Base-by-base conservation (phyloP, 2,113 vertebrate genomes). In the Nothobranchius kuhntae region DNA sequence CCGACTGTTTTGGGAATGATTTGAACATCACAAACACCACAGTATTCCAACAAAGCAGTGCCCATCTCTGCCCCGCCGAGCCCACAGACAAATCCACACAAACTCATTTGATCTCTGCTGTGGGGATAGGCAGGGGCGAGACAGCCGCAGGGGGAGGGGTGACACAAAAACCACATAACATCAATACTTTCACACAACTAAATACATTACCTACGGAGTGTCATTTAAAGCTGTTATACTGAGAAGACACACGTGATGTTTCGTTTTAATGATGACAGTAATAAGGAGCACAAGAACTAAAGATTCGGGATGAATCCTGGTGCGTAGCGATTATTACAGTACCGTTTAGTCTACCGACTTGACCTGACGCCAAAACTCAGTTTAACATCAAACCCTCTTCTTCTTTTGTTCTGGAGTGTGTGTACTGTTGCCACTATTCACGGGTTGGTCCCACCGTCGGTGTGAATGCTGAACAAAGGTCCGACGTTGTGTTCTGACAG, bases 1-100 rank as follows among this genome's bases (percentile, higher is more conserved):
- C 80, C 56, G 79, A 92, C 87, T 91, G 89, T 78, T 91, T 89
- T 69, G 81, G 86, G 78, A 89, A 90, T 81, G 88, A 89, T 86
- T 89, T 82, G 67, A 84, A 89, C 84, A 86, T 85, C 88, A 93
- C 88, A 91, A 82, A 89, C 77, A 67, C 84, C 75, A 87, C 86
- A 85, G 66, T 82, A 84, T 46, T 82, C 82, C 77, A 88, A 85
- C 71, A 89, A 82, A 88, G 90, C 85, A 78, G 85, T 87, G 85
- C 87, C 57, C 2, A 62, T 79, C 79, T 85, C 81, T 83, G 83
- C 42, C 10, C 60, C 24, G 72, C 69, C 65, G 52, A 65, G 82
- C 83, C 81, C 86, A 78, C 42, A 0, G 9, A 60, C 75, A 83
- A 84, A 82, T 87, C 86, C 73, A 17, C 9, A 81, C 45, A 77